Evolutionary conservation across 2,888 invertebrate genomes (phyloP).

Genomic region (Perithous albicinctus): DNA sequence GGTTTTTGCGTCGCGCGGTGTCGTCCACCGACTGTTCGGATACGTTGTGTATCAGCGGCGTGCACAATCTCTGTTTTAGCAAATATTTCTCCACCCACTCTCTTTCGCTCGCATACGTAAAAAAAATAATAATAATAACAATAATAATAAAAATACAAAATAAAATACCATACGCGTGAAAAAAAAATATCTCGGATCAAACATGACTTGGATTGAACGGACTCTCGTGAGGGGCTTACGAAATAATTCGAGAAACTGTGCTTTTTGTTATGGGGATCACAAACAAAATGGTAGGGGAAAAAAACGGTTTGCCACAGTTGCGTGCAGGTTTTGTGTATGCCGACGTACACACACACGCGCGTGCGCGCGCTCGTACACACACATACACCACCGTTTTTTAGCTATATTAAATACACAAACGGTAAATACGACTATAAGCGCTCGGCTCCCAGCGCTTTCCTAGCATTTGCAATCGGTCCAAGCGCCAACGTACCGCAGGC

Average conservation of each 20-base stretch:
- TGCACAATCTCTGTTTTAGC: constrained; percentile 27
- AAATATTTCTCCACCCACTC: constrained; percentile 36
- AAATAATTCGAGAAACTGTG: constrained; percentile 22
- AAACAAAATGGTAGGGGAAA: background rate
- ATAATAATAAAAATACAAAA: constrained; percentile 17
- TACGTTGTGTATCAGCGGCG: constrained; percentile 23
- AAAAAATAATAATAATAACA: constrained; percentile 21
- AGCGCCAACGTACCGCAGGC: constrained; percentile 6
- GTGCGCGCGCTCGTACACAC: too few relatives aligned
- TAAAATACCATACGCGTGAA: constrained; percentile 11
- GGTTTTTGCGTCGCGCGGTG: constrained; percentile 4
- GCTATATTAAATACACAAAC: constrained; percentile 8
- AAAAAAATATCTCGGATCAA: constrained; percentile 33
- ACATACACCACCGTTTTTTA: background rate
- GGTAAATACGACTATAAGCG: background rate
- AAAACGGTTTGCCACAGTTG: background rate
- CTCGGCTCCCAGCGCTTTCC: constrained; percentile 13
- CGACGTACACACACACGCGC: background rate
- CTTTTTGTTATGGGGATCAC: constrained; percentile 15
- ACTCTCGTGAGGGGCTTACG: constrained; percentile 27
- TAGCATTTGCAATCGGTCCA: background rate
- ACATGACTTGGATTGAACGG: constrained; percentile 20
- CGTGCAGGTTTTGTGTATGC: background rate
- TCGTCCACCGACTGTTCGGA: too few relatives aligned
- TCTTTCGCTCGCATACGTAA: constrained; percentile 11